Evolutionary conservation across 2,113 vertebrate species (phyloP).

Genomic region (Caretta caretta): DNA sequence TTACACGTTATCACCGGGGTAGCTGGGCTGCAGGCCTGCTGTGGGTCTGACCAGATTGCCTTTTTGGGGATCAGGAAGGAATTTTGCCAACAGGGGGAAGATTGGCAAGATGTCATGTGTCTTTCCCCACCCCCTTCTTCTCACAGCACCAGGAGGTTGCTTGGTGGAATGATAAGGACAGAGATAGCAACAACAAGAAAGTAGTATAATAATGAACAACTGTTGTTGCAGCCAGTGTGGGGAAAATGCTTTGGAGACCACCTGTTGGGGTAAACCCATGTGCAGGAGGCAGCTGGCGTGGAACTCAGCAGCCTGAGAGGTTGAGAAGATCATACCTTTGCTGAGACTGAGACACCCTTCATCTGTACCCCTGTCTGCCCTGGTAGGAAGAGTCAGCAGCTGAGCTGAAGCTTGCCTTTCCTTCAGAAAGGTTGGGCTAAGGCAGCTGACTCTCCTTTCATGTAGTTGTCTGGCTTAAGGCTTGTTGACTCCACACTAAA

Average conservation of each 20-base stretch:
- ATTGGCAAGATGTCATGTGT: not conserved
- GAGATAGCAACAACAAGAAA: not conserved
- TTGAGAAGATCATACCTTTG: accelerated
- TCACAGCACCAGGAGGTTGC: not conserved
- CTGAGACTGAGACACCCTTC: not conserved
- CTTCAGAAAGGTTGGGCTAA: not conserved
- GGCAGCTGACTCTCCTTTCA: not conserved
- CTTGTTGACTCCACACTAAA: not conserved
- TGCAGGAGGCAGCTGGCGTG: not conserved
- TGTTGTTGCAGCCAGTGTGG: not conserved
- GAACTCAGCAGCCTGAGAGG: not conserved
- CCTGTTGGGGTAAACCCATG: not conserved
- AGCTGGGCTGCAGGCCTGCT: not conserved
- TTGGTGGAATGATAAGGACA: not conserved
- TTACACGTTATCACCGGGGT: not conserved
- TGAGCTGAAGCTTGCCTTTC: not conserved
- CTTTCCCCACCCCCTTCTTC: not conserved
- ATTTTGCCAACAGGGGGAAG: not conserved
- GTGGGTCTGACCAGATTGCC: not conserved
- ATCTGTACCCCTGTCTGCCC: accelerated
- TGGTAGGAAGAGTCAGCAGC: not conserved
- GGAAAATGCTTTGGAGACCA: not conserved
- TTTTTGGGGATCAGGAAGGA: not conserved
- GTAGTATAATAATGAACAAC: not conserved
- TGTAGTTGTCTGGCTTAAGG: not conserved